Evolutionary conservation across 2,888 invertebrate genomes (phyloP), one percentile per base, ranked within the genome.

Genomic region (Ectobius pallidus): DNA sequence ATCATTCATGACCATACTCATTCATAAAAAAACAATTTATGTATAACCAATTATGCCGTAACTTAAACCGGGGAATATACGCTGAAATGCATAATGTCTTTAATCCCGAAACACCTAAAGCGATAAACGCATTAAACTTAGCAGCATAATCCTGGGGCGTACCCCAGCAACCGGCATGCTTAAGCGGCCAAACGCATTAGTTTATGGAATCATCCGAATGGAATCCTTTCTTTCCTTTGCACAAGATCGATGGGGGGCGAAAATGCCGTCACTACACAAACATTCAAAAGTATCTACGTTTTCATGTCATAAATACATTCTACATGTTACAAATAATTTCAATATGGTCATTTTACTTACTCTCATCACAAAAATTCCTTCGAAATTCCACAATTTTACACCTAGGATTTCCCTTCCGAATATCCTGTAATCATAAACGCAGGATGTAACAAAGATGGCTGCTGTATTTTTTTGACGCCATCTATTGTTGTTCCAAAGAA

Each of bases 371-470:
- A 34, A 69, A 25, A 22, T 67, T 52, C 52, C 39, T 27, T 20
- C 39, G 68, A 68, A 72, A 32, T 27, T 30, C 27, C 65, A 22
- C 39, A 46, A 34, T 39, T 72, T 58, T 52, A 14, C 27, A 70
- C 70, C 70, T 61, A 61, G 49, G 52, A 71, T 69, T 55, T 73
- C 46, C 70, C 46, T 67, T 55, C 32, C 42, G 65, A 69, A 70
- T 70, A 70, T 62, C 73, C 71, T 32, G 44, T 74, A 74, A 74
- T 72, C 68, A 72, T 69, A 73, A 74, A 74, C 71, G 70, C 68
- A 70, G 63, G 69, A 68, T 69, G 69, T 69, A 72, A 75, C 76
- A 75, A 76, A 76, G 76, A 76, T 76, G 76, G 76, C 76, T 27
- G 70, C 46, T 69, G 18, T n/a, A 70, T 72, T 42, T n/a, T 69